A percentile compares a stretch with the other conserved stretches of the same genome.
Evolutionary conservation across 2,113 vertebrate species (phyloP).

Genomic region (Cettia cetti): DNA sequence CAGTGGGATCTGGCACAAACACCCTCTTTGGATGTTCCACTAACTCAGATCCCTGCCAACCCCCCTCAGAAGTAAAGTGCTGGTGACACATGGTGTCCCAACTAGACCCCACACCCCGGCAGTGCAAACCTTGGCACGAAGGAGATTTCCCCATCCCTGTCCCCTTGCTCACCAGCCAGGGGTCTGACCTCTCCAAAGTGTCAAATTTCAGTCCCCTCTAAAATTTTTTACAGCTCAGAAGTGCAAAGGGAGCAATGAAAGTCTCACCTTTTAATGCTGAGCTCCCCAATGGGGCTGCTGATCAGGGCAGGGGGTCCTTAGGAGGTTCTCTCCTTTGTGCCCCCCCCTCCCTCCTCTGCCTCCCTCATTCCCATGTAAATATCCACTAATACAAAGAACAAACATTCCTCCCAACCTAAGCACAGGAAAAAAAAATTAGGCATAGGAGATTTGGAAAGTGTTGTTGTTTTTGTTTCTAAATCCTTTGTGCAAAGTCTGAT

Average conservation of each 20-base stretch:
- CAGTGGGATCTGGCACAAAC: background rate
- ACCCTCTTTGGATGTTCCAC: background rate
- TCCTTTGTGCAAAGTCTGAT: constrained; percentile 3
- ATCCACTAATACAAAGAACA: background rate
- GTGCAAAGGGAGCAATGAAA: constrained; percentile 6
- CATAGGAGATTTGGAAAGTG: background rate
- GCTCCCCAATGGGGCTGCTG: background rate
- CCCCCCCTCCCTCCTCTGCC: background rate
- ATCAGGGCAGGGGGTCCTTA: background rate
- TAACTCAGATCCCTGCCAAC: background rate
- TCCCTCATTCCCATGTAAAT: background rate
- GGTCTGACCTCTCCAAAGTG: background rate
- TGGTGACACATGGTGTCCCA: background rate
- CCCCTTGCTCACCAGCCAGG: background rate
- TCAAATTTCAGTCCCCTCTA: background rate
- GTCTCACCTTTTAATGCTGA: background rate
- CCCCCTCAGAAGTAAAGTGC: background rate
- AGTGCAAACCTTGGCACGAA: fast-evolving
- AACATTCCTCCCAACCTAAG: background rate
- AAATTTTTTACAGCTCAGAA: background rate
- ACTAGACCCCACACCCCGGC: fast-evolving
- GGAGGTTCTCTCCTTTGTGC: background rate
- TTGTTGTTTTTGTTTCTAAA: background rate
- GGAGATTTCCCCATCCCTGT: background rate
- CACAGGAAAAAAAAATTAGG: background rate